Conservation (phyloP, 2,888 invertebrate species). For the Cantharis lateralis region DNA sequence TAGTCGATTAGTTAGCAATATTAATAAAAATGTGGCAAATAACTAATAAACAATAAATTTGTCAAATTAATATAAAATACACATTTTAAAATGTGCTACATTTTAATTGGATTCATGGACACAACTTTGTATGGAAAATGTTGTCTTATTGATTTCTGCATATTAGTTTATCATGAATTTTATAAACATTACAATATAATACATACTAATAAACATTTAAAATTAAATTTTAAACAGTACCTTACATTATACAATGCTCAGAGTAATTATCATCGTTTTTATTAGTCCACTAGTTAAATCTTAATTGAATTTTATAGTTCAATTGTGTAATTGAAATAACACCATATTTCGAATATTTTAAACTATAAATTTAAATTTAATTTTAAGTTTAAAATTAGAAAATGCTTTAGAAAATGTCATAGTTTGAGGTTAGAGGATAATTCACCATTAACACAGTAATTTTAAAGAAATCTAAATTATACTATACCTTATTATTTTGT, state of each 20-base stretch:
- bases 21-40: neutral
- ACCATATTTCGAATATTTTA: neutral
- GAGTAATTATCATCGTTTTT: neutral
- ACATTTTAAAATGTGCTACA: neutral
- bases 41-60: neutral
- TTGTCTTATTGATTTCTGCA: neutral
- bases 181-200: neutral
- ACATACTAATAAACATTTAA: neutral
- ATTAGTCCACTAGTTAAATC: neutral
- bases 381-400: neutral
- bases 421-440: constrained; percentile 16
- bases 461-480: neutral
- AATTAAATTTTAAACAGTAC: neutral
- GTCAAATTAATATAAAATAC: neutral
- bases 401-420: neutral
- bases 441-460: neutral
- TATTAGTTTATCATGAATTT: neutral
- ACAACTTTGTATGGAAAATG: neutral
- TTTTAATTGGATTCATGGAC: neutral
- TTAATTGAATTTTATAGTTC: neutral
- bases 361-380: neutral
- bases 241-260: neutral
- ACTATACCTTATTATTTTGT: constrained; percentile 10
- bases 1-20: neutral
- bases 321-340: neutral